A percentile compares a stretch with the other conserved stretches of the same genome.
These are phyloP conservation scores for human (Homo sapiens) DNA, from an alignment of 2,113 vertebrate species.

Conservation along the genomic window DNA sequence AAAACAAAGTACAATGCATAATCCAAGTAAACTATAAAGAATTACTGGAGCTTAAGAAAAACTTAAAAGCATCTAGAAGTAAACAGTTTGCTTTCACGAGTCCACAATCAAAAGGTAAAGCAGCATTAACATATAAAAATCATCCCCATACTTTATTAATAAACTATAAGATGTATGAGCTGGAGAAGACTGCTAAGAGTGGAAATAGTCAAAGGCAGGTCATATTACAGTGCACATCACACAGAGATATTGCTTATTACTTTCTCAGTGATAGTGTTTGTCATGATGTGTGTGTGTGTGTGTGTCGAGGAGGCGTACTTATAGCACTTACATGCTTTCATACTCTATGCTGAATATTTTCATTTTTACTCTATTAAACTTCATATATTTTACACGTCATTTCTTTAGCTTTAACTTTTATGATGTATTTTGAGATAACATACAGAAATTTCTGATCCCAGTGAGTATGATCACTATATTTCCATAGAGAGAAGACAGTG, in stretches of 20 bases:
- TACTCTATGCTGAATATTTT: not conserved
- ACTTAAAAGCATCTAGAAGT: not conserved
- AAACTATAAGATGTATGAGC: not conserved
- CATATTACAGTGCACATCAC: not conserved
- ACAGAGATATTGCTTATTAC: not conserved
- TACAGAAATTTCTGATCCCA: not conserved
- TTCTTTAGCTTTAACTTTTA: slow-evolving; percentile 24
- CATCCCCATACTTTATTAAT: not conserved
- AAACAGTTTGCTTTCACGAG: not conserved
- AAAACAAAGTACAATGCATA: not conserved
- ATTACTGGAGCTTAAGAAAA: not conserved
- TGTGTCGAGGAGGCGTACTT: not conserved
- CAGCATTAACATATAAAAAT: slow-evolving; percentile 1
- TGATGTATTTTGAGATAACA: not conserved
- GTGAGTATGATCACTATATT: not conserved
- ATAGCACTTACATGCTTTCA: not conserved
- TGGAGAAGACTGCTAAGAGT: not conserved
- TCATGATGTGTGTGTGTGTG: not conserved
- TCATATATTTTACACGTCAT: not conserved
- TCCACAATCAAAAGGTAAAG: not conserved
- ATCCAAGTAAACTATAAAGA: not conserved
- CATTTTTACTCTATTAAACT: not conserved
- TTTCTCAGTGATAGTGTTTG: not conserved
- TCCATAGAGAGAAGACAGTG: not conserved
- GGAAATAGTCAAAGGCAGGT: not conserved